Evolutionary conservation across 2,888 invertebrate species (phyloP), one percentile per base, ranked within the genome.

Genomic region (Drosophila mayaguana): DNA sequence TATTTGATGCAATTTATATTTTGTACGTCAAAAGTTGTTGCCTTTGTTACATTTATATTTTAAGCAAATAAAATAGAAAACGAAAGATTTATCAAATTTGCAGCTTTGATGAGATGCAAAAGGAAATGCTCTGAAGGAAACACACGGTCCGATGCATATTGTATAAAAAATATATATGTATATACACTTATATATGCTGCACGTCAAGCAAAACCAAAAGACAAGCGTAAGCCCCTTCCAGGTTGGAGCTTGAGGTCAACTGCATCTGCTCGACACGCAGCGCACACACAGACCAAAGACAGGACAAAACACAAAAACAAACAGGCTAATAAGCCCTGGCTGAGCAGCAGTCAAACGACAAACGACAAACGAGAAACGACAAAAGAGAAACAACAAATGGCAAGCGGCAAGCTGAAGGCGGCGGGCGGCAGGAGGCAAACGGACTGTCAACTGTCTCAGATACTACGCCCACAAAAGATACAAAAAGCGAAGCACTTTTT

Each of bases 61-160:
- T 25, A n/a, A 38, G 22, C 48, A 57, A 56, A 54, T 34, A 66
- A 25, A 14, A 22, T 38, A 36, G 18, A 20, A 67, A 20, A 50
- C 12, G 11, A 40, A 50, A 65, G 46, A 72, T 68, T 80, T 67
- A 53, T 66, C 57, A 71, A 66, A 71, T 62, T 71, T 72, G 36
- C 46, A 71, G 54, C 50, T 62, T 51, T 63, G 18, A 20, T 62
- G 55, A 60, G 28, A 72, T 56, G 50, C 56, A 48, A 46, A 60
- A 12, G 50, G 43, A 55, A 65, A 46, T 61, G 20, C 22, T 55
- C 20, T 16, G 40, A 46, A 22, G 28, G 25, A 55, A 72, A 68
- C 51, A 59, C 38, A 43, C 53, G 48, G 5, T 25, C 69, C 81
- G 80, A 81, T 84, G 74, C 83, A 84, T 84, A 77, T 85, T 77